Percentiles rank a stretch among this genome's conserved stretches.
phyloP scores from a whole-genome alignment of 2,113 vertebrate genomes.

The Platichthys stellatus region DNA sequence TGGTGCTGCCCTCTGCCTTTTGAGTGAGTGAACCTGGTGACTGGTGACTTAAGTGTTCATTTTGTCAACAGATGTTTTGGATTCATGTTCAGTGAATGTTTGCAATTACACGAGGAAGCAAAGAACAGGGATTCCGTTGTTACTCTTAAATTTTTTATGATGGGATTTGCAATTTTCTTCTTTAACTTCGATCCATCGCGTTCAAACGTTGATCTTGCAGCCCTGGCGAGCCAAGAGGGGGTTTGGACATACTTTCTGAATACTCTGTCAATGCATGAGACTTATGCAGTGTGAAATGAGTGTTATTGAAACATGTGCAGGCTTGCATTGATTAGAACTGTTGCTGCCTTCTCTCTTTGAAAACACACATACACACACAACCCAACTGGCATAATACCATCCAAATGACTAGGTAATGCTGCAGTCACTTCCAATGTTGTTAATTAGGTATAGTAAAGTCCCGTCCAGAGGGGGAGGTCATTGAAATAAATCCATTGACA shows the following conservation, averaged over 20 bases:
- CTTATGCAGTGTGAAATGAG: not conserved
- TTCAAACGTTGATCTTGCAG: constrained; percentile 13
- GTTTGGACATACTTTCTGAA: not conserved
- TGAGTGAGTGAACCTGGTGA: constrained; percentile 13
- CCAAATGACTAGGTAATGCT: not conserved
- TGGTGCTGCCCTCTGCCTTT: constrained; percentile 60
- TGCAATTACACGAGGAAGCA: constrained; percentile 37
- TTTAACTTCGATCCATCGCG: not conserved
- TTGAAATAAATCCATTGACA: not conserved
- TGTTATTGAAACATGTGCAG: not conserved
- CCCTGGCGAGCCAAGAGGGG: not conserved
- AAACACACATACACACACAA: not conserved
- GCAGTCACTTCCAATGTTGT: not conserved
- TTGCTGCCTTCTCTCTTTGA: not conserved
- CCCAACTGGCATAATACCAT: not conserved
- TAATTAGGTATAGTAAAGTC: not conserved
- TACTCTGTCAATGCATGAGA: not conserved
- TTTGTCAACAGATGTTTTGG: constrained; percentile 39
- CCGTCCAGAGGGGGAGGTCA: not conserved
- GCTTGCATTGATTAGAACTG: not conserved
- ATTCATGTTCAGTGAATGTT: constrained; percentile 23
- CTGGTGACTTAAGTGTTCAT: constrained; percentile 15
- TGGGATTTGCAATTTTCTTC: constrained; percentile 12
- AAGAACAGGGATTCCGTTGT: constrained; percentile 5
- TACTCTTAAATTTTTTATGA: constrained; percentile 1